Conservation (phyloP, 37 sponge, comb jelly and placozoan genomes). For the Ephydatia muelleri region DNA sequence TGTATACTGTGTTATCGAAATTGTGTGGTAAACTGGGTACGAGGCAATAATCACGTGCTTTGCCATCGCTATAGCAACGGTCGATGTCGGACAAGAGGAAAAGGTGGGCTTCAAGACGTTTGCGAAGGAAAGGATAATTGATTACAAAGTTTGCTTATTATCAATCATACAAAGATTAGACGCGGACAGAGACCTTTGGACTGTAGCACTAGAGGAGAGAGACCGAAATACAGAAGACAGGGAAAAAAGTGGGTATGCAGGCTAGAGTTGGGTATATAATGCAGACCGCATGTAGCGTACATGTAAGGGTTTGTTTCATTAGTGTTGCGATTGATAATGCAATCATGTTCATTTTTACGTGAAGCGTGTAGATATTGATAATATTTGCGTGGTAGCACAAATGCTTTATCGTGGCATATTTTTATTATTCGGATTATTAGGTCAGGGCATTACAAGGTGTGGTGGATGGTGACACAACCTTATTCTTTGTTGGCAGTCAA, state of each 20-base stretch:
- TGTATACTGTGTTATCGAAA: neutral
- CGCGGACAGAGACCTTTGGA: conserved; percentile 39
- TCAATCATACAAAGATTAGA: neutral
- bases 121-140: neutral
- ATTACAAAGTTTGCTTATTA: neutral
- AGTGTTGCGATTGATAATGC: neutral
- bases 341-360: neutral
- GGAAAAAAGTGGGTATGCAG: conserved; percentile 8
- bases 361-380: too few relatives aligned
- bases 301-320: neutral
- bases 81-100: neutral
- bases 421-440: neutral
- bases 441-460: neutral
- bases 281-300: too few relatives aligned
- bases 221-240: conserved; percentile 34
- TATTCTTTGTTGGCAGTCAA: conserved; percentile 69
- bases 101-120: neutral
- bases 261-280: neutral
- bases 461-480: conserved; percentile 8
- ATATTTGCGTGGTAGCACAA: too few relatives aligned
- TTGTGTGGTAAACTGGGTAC: neutral
- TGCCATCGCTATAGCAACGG: neutral
- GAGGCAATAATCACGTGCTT: neutral
- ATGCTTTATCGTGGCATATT: too few relatives aligned
- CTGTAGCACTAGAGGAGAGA: conserved; percentile 49